Base-by-base conservation (phyloP, 2,113 vertebrate species). In the Corydoras sp. region DNA sequence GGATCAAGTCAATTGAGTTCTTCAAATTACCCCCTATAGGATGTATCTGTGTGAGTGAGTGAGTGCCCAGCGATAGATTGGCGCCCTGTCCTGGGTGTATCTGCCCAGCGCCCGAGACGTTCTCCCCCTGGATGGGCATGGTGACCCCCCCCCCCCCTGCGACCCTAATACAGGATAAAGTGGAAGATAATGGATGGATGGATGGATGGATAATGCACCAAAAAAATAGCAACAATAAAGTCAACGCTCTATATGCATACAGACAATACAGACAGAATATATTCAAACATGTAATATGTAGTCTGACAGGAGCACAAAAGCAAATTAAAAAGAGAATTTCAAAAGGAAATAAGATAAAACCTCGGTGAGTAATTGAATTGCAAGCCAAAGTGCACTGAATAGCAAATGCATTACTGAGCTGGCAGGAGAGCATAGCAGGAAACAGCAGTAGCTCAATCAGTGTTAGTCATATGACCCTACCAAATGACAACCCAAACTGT, bases 371-470 rank as follows among this genome's bases (percentile, higher is more conserved):
- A 73, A 73, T 67, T 67, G 31, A 67, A 67, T 49, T 65, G 70
- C 53, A 65, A 73, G 64, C 49, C 30, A 73, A 66, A 53, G 54
- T 51, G 58, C 48, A 59, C 48, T 67, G 55, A 73, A 14, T 66
- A 60, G 30, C 18, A 54, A 53, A 67, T 54, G 56, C 48, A 61
- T 54, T 73, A 60, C 43, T 24, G 56, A 66, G 29, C n/a, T 67
- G 63, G 58, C 56, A 67, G 56, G 62, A 18, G 12, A 35, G 48
- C 71, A 60, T 65, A 53, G 63, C 58, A 12, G 56, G 56, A 64
- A 66, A 66, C 43, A 53, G 49, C 71, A 67, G 54, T 29, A 62
- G 50, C 72, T 73, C 64, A 67, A 30, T 67, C 64, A 67, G 49
- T 29, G 15, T 71, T 35, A 56, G 60, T 71, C 51, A 71, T 29